A percentile compares a stretch with the other conserved stretches of the same genome.
Evolutionary conservation across 1,140 invertebrate genomes (phyloP).

Genomic region (Potamilus streckersoni): DNA sequence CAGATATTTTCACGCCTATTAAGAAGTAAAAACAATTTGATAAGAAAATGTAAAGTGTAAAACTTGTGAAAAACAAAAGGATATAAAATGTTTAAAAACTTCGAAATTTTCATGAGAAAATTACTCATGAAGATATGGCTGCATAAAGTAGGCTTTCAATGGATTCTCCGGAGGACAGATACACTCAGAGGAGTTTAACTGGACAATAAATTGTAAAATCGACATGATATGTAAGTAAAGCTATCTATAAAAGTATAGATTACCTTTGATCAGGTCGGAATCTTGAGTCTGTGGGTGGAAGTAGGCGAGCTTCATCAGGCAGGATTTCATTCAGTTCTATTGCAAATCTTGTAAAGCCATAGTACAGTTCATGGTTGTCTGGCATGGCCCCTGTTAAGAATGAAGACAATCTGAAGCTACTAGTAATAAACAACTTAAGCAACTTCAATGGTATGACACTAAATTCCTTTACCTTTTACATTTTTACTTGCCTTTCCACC

Average conservation of each 20-base stretch:
- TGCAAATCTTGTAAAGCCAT: conserved; percentile 87
- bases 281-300: conserved; percentile 83
- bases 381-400: conserved; percentile 77
- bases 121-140: background rate
- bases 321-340: conserved; percentile 87
- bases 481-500: too few species aligned
- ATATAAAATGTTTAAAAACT: background rate
- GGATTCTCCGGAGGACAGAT: background rate
- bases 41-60: too few species aligned
- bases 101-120: background rate
- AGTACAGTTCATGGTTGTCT: conserved; percentile 83
- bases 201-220: background rate
- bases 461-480: too few species aligned
- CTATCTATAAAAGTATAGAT: background rate
- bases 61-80: too few species aligned
- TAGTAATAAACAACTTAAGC: too few species aligned
- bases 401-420: background rate
- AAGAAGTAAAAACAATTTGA: too few species aligned
- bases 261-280: conserved; percentile 74
- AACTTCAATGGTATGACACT: too few species aligned
- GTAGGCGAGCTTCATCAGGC: conserved; percentile 72
- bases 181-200: background rate
- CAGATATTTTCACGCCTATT: too few species aligned
- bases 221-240: background rate
- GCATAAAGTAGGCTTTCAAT: background rate